Conservation (phyloP, 2,888 invertebrate species). For the Polyommatus icarus region DNA sequence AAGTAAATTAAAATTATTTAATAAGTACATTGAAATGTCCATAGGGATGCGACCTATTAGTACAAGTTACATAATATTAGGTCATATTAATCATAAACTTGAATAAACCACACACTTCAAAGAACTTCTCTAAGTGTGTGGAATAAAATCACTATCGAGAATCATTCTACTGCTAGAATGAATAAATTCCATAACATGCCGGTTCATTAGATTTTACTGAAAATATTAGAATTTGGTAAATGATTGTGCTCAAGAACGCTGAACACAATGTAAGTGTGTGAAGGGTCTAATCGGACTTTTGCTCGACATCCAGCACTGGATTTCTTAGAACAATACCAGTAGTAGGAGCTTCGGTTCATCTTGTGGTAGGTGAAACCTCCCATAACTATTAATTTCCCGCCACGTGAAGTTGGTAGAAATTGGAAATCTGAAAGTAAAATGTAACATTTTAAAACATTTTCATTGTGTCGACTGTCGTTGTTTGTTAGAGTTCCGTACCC, state of each 20-base stretch:
- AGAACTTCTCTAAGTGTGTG: background rate
- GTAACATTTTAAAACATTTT: background rate
- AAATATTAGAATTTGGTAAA: constrained; percentile 34
- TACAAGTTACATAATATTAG: too few relatives aligned
- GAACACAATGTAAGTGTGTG: constrained; percentile 33
- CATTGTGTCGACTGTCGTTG: background rate
- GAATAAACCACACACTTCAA: background rate
- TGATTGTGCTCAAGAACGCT: constrained; percentile 45
- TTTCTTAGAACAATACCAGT: constrained; percentile 47
- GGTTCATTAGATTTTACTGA: background rate
- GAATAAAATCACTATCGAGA: background rate
- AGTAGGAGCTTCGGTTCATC: constrained; percentile 38
- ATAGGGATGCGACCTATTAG: background rate
- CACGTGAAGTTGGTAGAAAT: constrained; percentile 35
- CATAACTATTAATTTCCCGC: constrained; percentile 39
- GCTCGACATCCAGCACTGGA: constrained; percentile 41
- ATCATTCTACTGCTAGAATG: background rate
- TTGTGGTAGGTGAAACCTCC: constrained; percentile 43
- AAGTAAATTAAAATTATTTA: background rate
- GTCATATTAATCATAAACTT: background rate
- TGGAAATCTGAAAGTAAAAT: constrained; percentile 39
- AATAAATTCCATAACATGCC: background rate
- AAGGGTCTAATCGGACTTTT: constrained; percentile 38
- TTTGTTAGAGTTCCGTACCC: background rate
- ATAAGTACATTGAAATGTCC: background rate